These are phyloP conservation scores for Acanthococcus lagerstroemiae DNA, from an alignment of 2,888 invertebrate species.

Conservation along the genomic window DNA sequence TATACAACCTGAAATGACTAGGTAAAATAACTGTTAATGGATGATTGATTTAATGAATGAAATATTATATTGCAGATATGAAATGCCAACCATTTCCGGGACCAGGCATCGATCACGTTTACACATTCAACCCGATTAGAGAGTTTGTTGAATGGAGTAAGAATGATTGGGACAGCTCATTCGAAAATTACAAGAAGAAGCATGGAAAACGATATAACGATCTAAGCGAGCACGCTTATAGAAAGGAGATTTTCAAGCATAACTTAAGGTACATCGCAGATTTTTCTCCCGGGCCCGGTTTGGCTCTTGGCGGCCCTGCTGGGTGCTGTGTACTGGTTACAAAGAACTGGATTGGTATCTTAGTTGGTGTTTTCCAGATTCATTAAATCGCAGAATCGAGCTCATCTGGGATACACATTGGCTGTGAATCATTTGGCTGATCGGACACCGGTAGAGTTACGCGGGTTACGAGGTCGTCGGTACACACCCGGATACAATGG, in stretches of 20 bases:
- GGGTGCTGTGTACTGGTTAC: too few relatives aligned
- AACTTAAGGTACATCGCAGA: conserved; percentile 64
- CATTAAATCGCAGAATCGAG: conserved; percentile 72
- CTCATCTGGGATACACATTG: conserved; percentile 58
- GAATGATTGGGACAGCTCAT: conserved; percentile 62
- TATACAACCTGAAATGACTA: not conserved
- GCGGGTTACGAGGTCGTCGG: conserved; percentile 59
- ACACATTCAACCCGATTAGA: conserved; percentile 85
- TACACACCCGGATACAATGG: conserved; percentile 55
- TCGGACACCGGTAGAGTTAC: conserved; percentile 63
- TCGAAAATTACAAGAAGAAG: conserved; percentile 59
- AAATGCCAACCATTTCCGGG: conserved; percentile 74
- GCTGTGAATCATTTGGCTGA: conserved; percentile 83
- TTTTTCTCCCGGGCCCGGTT: too few relatives aligned
- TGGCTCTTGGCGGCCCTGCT: too few relatives aligned
- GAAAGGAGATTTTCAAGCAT: conserved; percentile 73
- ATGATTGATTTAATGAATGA: not conserved
- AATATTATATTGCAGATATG: conserved; percentile 40
- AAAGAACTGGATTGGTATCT: not conserved
- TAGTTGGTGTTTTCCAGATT: conserved; percentile 45
- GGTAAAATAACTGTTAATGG: not conserved
- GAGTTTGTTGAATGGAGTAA: conserved; percentile 70
- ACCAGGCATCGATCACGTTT: conserved; percentile 63
- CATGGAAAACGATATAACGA: conserved; percentile 61
- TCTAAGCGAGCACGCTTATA: conserved; percentile 53